Conservation (phyloP, 2,797 vertebrate species). For the Malurus leucopterus region DNA sequence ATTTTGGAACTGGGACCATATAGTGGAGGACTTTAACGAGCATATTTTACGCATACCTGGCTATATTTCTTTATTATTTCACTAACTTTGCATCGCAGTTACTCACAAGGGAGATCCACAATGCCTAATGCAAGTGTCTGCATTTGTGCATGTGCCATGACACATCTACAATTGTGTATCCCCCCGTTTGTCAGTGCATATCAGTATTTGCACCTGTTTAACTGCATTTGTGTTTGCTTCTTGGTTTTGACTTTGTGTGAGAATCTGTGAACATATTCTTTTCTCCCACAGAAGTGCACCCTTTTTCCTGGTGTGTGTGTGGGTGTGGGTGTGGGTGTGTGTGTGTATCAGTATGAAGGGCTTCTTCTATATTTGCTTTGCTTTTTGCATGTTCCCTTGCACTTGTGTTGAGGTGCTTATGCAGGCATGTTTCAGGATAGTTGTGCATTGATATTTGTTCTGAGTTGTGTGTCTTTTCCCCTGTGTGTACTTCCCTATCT, state of each 20-base stretch:
- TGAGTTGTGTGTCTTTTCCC: conserved; percentile 3
- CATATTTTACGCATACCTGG: background rate
- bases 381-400: background rate
- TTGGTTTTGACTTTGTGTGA: background rate
- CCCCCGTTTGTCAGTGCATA: background rate
- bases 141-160: background rate
- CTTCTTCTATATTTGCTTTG: background rate
- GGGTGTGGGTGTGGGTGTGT: background rate
- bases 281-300: background rate
- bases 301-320: background rate
- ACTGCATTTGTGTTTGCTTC: background rate
- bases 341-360: background rate
- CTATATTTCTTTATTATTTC: background rate
- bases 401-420: background rate
- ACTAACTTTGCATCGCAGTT: background rate
- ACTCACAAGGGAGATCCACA: background rate
- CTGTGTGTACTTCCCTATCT: conserved; percentile 36
- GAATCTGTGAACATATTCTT: background rate
- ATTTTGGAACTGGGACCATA: background rate
- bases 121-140: background rate
- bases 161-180: background rate
- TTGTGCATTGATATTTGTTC: conserved; percentile 24
- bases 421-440: background rate
- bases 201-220: conserved; percentile 11
- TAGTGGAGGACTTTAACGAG: background rate